A percentile compares a stretch with the other conserved stretches of the same genome.
Conservation (phyloP, 2,797 vertebrate genomes). For the Catostomus latipinnis region DNA sequence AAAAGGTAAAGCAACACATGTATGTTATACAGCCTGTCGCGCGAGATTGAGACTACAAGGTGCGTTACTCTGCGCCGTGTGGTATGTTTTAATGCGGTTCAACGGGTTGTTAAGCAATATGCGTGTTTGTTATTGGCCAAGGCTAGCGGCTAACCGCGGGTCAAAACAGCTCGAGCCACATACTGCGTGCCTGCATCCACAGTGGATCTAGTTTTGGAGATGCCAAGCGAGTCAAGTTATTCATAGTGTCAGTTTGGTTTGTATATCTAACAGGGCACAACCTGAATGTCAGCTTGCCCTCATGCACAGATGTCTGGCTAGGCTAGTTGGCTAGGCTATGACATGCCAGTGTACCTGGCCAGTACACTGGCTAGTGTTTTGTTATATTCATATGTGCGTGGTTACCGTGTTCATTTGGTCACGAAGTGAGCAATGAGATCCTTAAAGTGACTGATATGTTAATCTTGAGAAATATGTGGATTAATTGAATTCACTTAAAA, state of each 20-base stretch:
- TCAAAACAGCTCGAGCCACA: conserved; percentile 31
- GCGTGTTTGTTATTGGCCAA: conserved; percentile 29
- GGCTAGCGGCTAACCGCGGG: conserved; percentile 39
- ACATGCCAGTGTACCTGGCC: not conserved
- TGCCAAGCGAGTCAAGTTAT: conserved; percentile 14
- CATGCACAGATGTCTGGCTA: not conserved
- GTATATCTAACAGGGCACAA: conserved; percentile 4
- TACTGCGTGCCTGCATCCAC: not conserved
- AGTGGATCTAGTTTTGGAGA: not conserved
- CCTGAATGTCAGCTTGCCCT: not conserved
- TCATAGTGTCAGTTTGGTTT: conserved; percentile 30
- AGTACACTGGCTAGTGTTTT: conserved; percentile 1
- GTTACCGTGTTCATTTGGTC: not conserved
- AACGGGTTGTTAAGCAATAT: conserved; percentile 64
- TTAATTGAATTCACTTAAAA: not conserved
- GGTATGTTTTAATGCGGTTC: not conserved
- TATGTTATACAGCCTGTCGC: not conserved
- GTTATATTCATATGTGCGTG: not conserved
- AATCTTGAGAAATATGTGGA: not conserved
- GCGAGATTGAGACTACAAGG: not conserved
- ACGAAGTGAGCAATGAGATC: not conserved
- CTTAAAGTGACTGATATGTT: not conserved
- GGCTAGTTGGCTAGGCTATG: not conserved
- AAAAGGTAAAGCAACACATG: conserved; percentile 27
- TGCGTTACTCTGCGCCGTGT: not conserved